Percentiles rank a stretch among this genome's conserved stretches.
These are phyloP conservation scores for Scomber japonicus DNA, from an alignment of 2,113 vertebrate genomes.

Conservation along the genomic window DNA sequence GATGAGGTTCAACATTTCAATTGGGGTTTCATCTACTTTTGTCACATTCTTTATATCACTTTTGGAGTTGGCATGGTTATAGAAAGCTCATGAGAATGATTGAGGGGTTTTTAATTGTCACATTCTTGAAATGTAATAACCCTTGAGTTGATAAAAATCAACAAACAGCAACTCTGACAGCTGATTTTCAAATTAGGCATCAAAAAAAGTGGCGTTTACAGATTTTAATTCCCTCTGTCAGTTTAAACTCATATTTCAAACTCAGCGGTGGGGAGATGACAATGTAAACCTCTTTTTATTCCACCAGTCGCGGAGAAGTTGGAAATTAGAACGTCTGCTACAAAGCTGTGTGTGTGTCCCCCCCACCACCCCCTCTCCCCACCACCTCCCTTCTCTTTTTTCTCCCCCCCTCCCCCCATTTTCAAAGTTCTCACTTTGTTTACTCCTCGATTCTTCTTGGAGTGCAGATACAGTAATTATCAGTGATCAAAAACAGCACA, in stretches of 20 bases:
- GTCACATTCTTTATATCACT: conserved; percentile 39
- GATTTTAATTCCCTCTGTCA: conserved; percentile 86
- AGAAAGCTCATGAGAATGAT: conserved; percentile 74
- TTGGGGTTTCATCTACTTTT: conserved; percentile 7
- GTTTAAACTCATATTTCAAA: conserved; percentile 83
- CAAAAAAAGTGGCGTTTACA: conserved; percentile 74
- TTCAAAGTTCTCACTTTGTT: conserved; percentile 69
- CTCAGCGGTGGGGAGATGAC: conserved; percentile 73
- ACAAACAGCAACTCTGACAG: conserved; percentile 83
- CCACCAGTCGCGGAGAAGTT: conserved; percentile 73
- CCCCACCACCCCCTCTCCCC: neutral
- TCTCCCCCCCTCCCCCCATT: conserved; percentile 38
- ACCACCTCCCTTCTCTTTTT: conserved; percentile 21
- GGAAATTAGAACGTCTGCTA: conserved; percentile 74
- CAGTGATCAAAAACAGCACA: conserved; percentile 71
- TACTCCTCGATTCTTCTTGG: conserved; percentile 55
- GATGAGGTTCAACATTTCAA: conserved; percentile 12
- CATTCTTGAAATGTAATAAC: conserved; percentile 85
- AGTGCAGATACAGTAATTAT: conserved; percentile 75
- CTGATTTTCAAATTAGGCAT: conserved; percentile 82
- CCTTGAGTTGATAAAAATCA: conserved; percentile 85
- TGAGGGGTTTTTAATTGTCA: conserved; percentile 86
- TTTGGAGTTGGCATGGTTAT: conserved; percentile 47
- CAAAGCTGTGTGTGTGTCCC: conserved; percentile 6
- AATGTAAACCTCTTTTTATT: conserved; percentile 80